Base-by-base conservation (phyloP, 2,888 invertebrate genomes). In the Neria commutata region DNA sequence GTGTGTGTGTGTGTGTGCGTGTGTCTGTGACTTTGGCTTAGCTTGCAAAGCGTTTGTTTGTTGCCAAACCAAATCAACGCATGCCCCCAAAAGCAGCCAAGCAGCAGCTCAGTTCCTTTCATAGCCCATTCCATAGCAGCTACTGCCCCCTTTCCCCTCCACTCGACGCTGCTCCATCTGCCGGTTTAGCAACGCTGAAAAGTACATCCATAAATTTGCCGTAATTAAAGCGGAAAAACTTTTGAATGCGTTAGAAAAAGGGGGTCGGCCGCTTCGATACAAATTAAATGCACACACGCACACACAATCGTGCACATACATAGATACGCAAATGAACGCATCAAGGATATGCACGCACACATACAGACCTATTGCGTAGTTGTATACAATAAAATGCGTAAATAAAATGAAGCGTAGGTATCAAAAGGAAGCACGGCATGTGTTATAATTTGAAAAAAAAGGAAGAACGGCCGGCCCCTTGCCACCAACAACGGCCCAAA, bases 241-340 rank as follows among this genome's bases (percentile, higher is more conserved):
- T 50, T 52, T 52, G 40, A 52, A 52, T 40, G 52, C 42, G n/a
- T 50, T 50, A 19, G 34, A 34, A 52, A 34, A 52, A 24, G 52
- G 42, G 52, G 52, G 52, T 52, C 40, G 52, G 52, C 40, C 40
- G 52, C 48, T 50, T 21, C 50, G 37, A 50, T n/a, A 50, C 56
- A 60, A 48, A 56, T 25, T 29, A 48, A 47, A 46, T 34, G 33
- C 51, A 25, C 21, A 46, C 26, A 26, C 19, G 26, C 25, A 37
- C 24, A 29, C 17, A 46, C 40, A n/a, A 23, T 29, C 21, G 21
- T 47, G 14, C 4, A 17, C 2, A 25, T 40, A 25, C 40, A 26
- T 58, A 52, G 53, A 58, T 49, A 58, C 54, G 26, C 54, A 58
- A 58, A 54, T 58, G 49, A 54, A 49, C 45, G 49, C 54, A 54